Percentiles rank a stretch among this genome's conserved stretches.
Conservation (phyloP, 1,140 invertebrate species). For the Drosophila pectinifera region DNA sequence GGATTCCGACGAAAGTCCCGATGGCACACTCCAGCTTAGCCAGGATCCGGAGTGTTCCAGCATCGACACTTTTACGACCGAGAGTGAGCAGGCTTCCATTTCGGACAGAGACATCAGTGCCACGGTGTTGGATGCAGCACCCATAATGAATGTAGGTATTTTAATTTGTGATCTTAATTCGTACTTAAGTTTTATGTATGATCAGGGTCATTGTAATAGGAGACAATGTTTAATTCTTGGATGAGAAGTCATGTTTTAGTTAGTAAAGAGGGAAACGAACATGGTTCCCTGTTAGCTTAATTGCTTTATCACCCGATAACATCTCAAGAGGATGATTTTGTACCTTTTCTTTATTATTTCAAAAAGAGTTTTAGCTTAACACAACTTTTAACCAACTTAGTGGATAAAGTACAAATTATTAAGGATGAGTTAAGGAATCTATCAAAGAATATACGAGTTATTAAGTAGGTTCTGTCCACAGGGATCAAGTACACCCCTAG, state of each 20-base stretch:
- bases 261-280: not conserved
- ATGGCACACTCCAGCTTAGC: conserved; percentile 37
- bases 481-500: too few species aligned
- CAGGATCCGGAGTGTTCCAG: conserved; percentile 23
- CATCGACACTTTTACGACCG: conserved; percentile 28
- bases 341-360: too few species aligned
- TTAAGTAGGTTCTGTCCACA: not conserved
- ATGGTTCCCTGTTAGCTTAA: too few species aligned
- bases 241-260: too few species aligned
- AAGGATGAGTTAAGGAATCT: too few species aligned
- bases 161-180: not conserved
- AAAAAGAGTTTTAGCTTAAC: too few species aligned
- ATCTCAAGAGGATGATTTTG: too few species aligned
- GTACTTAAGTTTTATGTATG: not conserved
- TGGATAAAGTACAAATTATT: too few species aligned
- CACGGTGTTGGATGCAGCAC: conserved; percentile 71
- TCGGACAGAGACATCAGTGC: conserved; percentile 57
- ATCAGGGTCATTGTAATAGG: too few species aligned
- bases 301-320: too few species aligned
- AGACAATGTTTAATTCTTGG: not conserved
- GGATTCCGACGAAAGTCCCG: conserved; percentile 45
- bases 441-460: not conserved
- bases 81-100: conserved; percentile 13
- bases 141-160: conserved; percentile 90
- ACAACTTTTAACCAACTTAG: too few species aligned